These are phyloP conservation scores for Aspidiotus destructor DNA, from an alignment of 2,888 invertebrate species.

Conservation along the genomic window DNA sequence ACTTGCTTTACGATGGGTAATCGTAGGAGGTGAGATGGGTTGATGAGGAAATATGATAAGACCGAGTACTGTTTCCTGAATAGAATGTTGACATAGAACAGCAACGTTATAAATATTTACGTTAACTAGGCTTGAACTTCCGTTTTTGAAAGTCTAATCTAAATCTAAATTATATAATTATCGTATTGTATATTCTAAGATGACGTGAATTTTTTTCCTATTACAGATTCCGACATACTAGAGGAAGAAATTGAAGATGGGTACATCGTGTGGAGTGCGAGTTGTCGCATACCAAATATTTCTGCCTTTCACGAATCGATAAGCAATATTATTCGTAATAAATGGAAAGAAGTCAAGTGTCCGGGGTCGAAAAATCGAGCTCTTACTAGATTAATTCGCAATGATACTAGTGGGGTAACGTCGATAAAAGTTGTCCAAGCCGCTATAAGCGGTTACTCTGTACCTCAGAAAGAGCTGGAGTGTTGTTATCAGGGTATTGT, in stretches of 20 bases:
- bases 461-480: constrained; percentile 36
- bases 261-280: constrained; percentile 51
- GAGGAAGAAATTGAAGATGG: constrained; percentile 39
- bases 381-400: constrained; percentile 35
- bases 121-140: too few relatives aligned
- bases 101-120: too few relatives aligned
- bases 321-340: constrained; percentile 46
- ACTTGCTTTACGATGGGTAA: too few relatives aligned
- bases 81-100: too few relatives aligned
- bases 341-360: constrained; percentile 44
- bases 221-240: constrained; percentile 20
- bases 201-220: neutral
- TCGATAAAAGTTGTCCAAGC: constrained; percentile 29
- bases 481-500: constrained; percentile 42
- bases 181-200: neutral
- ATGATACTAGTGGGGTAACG: constrained; percentile 12
- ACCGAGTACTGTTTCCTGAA: too few relatives aligned
- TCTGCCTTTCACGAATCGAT: constrained; percentile 48
- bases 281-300: constrained; percentile 54
- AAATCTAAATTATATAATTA: too few relatives aligned
- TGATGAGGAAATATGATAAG: too few relatives aligned
- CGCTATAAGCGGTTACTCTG: constrained; percentile 7
- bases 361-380: constrained; percentile 33
- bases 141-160: too few relatives aligned
- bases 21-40: too few relatives aligned